Conservation (phyloP, 2,113 vertebrate species). For the Microcebus lehilahytsara region DNA sequence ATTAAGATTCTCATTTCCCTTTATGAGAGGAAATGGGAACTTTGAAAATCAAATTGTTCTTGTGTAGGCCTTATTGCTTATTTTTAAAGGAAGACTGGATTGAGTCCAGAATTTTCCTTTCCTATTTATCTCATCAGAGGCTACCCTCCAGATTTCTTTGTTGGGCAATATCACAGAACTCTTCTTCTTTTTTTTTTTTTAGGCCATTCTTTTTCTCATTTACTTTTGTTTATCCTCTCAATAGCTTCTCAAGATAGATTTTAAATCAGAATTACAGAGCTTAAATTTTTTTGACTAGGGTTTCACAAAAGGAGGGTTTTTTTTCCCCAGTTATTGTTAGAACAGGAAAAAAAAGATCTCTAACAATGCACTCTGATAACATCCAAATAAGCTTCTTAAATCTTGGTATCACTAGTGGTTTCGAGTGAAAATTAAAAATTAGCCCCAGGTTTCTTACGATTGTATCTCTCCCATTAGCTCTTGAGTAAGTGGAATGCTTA, state of each 20-base stretch:
- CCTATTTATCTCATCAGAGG: neutral
- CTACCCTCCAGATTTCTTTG: neutral
- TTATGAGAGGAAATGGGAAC: neutral
- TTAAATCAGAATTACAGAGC: conserved; percentile 40
- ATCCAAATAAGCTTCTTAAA: conserved; percentile 36
- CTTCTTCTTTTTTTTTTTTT: neutral
- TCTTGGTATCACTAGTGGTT: neutral
- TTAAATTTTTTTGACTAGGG: neutral
- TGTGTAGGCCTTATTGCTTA: neutral
- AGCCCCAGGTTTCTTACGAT: neutral
- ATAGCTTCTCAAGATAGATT: neutral
- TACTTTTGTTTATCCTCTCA: conserved; percentile 34
- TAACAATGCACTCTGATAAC: neutral
- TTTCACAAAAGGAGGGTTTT: neutral
- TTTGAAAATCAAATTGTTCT: conserved; percentile 11
- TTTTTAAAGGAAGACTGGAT: neutral
- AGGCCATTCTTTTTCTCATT: neutral
- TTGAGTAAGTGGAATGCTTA: neutral
- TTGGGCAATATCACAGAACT: neutral
- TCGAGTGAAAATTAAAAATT: conserved; percentile 42
- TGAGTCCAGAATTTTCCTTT: neutral
- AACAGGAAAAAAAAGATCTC: neutral
- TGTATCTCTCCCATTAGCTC: neutral
- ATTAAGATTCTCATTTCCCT: neutral
- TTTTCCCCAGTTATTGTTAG: neutral